A percentile compares a stretch with the other conserved stretches of the same genome.
Conservation (phyloP, 1,140 invertebrate species). For the Eueides isabella region DNA sequence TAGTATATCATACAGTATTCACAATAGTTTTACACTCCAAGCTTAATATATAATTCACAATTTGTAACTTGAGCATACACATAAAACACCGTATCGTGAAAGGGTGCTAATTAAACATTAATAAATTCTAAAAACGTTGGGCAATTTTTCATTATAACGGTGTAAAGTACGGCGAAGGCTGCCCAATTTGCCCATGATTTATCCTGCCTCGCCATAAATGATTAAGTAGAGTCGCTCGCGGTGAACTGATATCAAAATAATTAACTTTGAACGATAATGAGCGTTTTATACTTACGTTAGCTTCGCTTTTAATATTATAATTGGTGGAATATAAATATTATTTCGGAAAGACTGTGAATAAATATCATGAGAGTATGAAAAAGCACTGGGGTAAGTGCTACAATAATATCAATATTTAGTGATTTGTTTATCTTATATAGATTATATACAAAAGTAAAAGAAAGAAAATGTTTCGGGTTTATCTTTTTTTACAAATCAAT, state of each 20-base stretch:
- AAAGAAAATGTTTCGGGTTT: too few relatives aligned
- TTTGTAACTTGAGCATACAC: not conserved
- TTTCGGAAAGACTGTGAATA: not conserved
- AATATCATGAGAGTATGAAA: too few relatives aligned
- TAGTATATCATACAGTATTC: not conserved
- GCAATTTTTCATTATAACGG: slow-evolving; percentile 27
- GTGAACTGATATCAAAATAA: not conserved
- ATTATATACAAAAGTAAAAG: too few relatives aligned
- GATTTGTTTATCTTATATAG: too few relatives aligned
- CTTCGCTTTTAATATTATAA: not conserved
- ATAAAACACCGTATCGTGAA: not conserved
- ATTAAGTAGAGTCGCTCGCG: slow-evolving; percentile 20
- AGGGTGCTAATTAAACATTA: slow-evolving; percentile 16
- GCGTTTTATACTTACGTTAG: not conserved
- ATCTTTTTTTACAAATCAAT: too few relatives aligned
- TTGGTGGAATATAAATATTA: not conserved
- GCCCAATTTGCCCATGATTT: slow-evolving; percentile 32
- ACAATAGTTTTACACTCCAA: not conserved
- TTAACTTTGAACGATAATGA: not conserved
- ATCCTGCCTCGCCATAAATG: slow-evolving; percentile 25
- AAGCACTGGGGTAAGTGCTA: too few relatives aligned
- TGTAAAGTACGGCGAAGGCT: slow-evolving; percentile 12
- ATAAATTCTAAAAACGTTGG: slow-evolving; percentile 27
- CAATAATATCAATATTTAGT: too few relatives aligned
- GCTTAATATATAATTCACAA: not conserved